These are phyloP conservation scores for Nephotettix cincticeps DNA, from an alignment of 1,140 invertebrate genomes.

Conservation along the genomic window DNA sequence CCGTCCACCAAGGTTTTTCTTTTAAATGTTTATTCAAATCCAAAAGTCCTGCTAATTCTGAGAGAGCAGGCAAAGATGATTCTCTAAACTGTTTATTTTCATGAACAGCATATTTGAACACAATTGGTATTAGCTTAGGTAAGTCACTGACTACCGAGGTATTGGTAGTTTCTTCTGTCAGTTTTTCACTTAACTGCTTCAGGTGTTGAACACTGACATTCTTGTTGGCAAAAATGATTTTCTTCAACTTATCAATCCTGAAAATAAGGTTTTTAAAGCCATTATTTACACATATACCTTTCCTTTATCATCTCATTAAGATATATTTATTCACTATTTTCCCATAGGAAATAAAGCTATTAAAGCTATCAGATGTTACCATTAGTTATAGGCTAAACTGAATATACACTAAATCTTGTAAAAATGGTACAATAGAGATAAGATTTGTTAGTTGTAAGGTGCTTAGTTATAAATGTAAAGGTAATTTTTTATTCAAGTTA, in stretches of 20 bases:
- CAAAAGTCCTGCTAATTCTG: background rate
- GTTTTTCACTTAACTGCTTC: background rate
- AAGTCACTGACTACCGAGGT: background rate
- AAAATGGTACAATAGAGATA: too few relatives aligned
- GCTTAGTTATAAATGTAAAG: too few relatives aligned
- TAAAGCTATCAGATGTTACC: too few relatives aligned
- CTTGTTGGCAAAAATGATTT: background rate
- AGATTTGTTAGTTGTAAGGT: too few relatives aligned
- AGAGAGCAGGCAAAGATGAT: background rate
- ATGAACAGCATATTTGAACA: background rate
- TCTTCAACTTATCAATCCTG: background rate
- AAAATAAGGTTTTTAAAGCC: too few relatives aligned
- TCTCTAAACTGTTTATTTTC: background rate
- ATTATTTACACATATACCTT: too few relatives aligned
- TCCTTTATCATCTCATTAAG: too few relatives aligned
- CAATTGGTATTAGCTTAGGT: background rate
- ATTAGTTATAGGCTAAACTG: too few relatives aligned
- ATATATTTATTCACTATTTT: too few relatives aligned
- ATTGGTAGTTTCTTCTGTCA: background rate
- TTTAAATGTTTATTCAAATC: constrained; percentile 9
- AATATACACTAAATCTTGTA: too few relatives aligned
- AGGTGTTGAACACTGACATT: background rate
- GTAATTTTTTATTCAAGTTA: too few relatives aligned
- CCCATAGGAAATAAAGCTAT: too few relatives aligned
- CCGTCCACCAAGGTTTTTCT: constrained; percentile 6